These are phyloP conservation scores for Arrhamphus sclerolepis DNA, from an alignment of 2,797 vertebrate genomes.

Conservation along the genomic window DNA sequence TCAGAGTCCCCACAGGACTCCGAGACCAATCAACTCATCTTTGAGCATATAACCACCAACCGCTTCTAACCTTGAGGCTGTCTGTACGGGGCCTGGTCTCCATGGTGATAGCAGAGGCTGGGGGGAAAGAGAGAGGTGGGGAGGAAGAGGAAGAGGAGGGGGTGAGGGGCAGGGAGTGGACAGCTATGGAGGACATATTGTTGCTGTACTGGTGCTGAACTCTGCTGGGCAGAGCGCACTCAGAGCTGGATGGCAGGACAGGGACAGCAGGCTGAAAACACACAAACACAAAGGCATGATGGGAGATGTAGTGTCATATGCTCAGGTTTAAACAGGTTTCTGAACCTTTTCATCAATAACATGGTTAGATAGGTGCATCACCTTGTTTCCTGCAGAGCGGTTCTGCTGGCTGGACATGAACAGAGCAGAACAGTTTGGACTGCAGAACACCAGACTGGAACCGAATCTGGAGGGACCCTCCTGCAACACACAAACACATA, in stretches of 20 bases:
- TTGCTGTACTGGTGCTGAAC: constrained; percentile 89
- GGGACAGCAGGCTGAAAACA: constrained; percentile 67
- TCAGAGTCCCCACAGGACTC: too few species aligned
- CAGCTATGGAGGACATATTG: constrained; percentile 90
- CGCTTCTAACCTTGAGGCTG: constrained; percentile 84
- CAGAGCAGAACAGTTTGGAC: constrained; percentile 90
- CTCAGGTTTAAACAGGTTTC: too few species aligned
- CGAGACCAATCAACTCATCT: too few species aligned
- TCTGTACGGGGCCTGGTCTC: constrained; percentile 85
- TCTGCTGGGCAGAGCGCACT: constrained; percentile 62
- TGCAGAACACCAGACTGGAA: constrained; percentile 89
- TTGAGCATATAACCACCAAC: accelerated
- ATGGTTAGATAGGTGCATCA: constrained; percentile 36
- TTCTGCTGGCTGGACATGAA: constrained; percentile 83
- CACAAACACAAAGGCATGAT: background rate
- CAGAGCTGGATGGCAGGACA: constrained; percentile 61
- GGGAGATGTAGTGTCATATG: background rate
- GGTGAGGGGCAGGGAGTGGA: constrained; percentile 88
- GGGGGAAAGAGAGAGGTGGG: constrained; percentile 86
- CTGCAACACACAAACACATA: constrained; percentile 59
- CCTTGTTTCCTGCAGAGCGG: constrained; percentile 83
- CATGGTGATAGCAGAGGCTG: constrained; percentile 77
- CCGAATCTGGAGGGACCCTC: constrained; percentile 78
- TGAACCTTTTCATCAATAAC: background rate
- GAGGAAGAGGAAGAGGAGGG: constrained; percentile 81